These are phyloP conservation scores for Anaspis maculata DNA, from an alignment of 2,888 invertebrate species.

Conservation along the genomic window DNA sequence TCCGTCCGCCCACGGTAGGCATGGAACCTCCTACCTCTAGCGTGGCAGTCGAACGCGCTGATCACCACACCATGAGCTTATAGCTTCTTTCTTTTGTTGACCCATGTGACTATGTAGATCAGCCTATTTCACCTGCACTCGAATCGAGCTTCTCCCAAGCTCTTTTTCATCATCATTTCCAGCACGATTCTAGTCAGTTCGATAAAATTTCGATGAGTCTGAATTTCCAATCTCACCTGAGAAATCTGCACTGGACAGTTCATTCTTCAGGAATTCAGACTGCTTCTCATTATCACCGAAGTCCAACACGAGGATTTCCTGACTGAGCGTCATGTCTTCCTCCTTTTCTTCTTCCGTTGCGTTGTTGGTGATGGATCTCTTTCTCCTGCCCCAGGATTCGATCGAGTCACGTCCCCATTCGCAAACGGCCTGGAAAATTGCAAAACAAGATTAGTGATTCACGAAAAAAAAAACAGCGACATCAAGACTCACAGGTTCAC, in stretches of 20 bases:
- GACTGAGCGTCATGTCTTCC: conserved; percentile 87
- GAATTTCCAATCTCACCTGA: conserved; percentile 51
- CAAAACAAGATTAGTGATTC: conserved; percentile 6
- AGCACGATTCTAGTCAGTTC: too few species aligned
- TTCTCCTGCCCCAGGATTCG: conserved; percentile 86
- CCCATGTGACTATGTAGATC: too few species aligned
- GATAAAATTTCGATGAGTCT: background rate
- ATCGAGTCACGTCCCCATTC: conserved; percentile 86
- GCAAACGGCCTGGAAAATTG: conserved; percentile 64
- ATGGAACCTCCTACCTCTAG: too few species aligned
- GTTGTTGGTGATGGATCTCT: conserved; percentile 54
- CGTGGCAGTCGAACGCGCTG: too few species aligned
- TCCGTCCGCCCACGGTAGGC: too few species aligned
- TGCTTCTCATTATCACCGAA: conserved; percentile 87
- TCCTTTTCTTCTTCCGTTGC: conserved; percentile 56
- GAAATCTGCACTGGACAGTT: conserved; percentile 67
- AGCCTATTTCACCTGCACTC: too few species aligned
- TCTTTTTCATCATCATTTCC: too few species aligned
- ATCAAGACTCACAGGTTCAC: conserved; percentile 67
- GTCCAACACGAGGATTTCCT: conserved; percentile 88
- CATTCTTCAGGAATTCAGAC: conserved; percentile 70
- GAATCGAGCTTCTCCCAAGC: too few species aligned
- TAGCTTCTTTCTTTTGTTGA: too few species aligned
- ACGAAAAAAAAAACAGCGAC: background rate
- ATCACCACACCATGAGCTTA: too few species aligned